A percentile compares a stretch with the other conserved stretches of the same genome.
Conservation (phyloP, 2,113 vertebrate species). For the Chrysochloris asiatica region DNA sequence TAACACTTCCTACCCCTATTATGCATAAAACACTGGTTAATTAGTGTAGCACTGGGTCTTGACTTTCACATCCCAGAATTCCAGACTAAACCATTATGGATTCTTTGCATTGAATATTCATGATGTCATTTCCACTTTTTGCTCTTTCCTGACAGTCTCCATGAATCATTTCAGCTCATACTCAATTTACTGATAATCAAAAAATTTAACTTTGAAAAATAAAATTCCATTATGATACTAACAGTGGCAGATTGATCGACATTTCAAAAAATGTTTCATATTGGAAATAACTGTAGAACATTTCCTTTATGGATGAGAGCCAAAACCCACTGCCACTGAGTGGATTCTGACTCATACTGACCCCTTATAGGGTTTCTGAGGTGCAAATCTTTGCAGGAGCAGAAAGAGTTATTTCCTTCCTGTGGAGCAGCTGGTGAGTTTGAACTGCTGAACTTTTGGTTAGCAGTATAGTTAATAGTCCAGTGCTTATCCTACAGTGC, state of each 20-base stretch:
- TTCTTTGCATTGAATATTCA: background rate
- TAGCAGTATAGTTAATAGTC: too few species aligned
- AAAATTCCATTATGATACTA: background rate
- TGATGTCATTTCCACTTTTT: background rate
- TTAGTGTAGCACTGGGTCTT: background rate
- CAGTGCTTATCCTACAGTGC: too few species aligned
- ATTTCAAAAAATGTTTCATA: background rate
- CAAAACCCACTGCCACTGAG: too few species aligned
- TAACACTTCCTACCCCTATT: background rate
- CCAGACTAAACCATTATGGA: background rate
- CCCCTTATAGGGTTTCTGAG: too few species aligned
- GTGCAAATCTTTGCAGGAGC: too few species aligned
- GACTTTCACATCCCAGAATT: background rate
- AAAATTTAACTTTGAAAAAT: background rate
- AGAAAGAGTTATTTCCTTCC: too few species aligned
- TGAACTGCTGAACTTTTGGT: too few species aligned
- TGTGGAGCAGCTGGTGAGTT: too few species aligned
- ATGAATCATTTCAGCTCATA: background rate
- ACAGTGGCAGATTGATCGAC: background rate
- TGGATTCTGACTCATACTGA: too few species aligned
- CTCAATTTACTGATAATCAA: background rate
- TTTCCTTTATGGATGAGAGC: background rate
- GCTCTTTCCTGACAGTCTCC: background rate
- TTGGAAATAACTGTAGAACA: background rate
- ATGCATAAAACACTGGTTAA: background rate